Percentiles rank a stretch among this genome's conserved stretches.
Conservation (phyloP, 2,113 vertebrate species). For the Atlantisia rogersi region DNA sequence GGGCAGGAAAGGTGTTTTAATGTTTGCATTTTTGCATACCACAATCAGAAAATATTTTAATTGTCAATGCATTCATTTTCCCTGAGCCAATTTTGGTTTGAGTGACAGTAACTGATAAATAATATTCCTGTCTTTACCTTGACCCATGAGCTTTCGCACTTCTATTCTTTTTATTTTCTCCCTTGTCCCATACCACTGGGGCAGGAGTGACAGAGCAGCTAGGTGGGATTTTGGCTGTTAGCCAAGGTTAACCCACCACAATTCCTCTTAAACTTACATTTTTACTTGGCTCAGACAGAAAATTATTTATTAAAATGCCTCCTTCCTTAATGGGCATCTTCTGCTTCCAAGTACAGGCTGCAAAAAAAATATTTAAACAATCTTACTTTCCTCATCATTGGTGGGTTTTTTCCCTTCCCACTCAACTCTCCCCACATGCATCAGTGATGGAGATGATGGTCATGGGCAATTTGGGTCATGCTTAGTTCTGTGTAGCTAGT, state of each 20-base stretch:
- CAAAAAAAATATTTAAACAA: background rate
- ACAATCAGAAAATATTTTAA: background rate
- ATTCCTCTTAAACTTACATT: background rate
- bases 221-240: background rate
- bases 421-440: background rate
- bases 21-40: background rate
- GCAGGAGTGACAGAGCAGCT: fast-evolving
- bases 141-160: background rate
- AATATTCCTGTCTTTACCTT: background rate
- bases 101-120: background rate
- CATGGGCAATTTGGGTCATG: background rate
- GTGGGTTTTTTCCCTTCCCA: background rate
- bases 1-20: background rate
- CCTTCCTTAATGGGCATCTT: background rate
- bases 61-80: background rate
- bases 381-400: background rate
- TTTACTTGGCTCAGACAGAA: background rate
- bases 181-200: background rate
- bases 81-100: background rate
- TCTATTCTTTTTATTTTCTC: background rate
- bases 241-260: background rate
- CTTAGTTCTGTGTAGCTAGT: background rate
- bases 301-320: background rate
- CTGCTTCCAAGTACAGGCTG: background rate
- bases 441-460: background rate